A percentile compares a stretch with the other conserved stretches of the same genome.
These are phyloP conservation scores for Syritta pipiens DNA, from an alignment of 2,888 invertebrate genomes.

Conservation along the genomic window DNA sequence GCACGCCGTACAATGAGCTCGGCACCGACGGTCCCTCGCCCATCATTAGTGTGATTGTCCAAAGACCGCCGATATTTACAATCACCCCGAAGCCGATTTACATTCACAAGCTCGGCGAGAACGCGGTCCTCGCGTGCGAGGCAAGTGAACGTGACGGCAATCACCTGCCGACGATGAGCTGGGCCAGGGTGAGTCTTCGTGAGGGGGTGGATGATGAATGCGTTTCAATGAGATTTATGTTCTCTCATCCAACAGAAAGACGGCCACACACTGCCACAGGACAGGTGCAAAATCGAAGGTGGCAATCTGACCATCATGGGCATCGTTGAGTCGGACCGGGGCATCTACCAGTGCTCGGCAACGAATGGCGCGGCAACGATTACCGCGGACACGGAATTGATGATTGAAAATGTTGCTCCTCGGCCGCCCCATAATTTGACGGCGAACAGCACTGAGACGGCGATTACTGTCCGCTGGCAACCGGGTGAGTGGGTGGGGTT, in stretches of 20 bases:
- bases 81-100: constrained; percentile 90
- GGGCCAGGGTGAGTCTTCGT: constrained; percentile 82
- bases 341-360: constrained; percentile 90
- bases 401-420: constrained; percentile 92
- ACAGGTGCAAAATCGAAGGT: constrained; percentile 84
- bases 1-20: constrained; percentile 93
- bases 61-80: constrained; percentile 91
- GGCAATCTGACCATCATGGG: constrained; percentile 91
- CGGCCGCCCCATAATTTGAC: constrained; percentile 93
- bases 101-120: constrained; percentile 89
- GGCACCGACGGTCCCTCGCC: constrained; percentile 92
- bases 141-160: constrained; percentile 85
- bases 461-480: constrained; percentile 90
- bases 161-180: constrained; percentile 84
- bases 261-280: constrained; percentile 84
- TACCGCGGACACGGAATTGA: constrained; percentile 87
- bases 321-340: constrained; percentile 92
- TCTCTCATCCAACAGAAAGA: constrained; percentile 82
- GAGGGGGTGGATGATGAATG: constrained; percentile 48
- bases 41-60: constrained; percentile 90
- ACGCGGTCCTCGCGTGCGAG: constrained; percentile 90
- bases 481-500: constrained; percentile 82
- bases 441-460: constrained; percentile 85
- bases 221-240: constrained; percentile 64
- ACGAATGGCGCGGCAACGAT: constrained; percentile 94